phyloP scores from a whole-genome alignment of 2,888 invertebrate species.

The Maniola hyperantus region DNA sequence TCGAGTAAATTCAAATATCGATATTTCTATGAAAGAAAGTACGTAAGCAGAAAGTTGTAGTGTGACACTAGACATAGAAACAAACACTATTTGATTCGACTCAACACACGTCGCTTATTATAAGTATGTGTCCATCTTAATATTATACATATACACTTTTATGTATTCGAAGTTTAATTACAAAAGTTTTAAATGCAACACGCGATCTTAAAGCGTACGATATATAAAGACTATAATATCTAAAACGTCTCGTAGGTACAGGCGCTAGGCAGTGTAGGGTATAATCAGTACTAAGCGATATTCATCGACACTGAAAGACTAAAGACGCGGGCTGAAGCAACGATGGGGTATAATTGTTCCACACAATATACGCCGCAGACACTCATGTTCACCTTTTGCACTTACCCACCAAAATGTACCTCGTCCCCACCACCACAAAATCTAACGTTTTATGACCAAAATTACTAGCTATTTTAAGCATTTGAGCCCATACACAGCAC shows the following conservation, averaged over 20 bases:
- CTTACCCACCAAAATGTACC: background rate
- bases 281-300: constrained; percentile 31
- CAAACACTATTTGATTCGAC: background rate
- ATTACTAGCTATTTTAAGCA: constrained; percentile 29
- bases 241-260: constrained; percentile 31
- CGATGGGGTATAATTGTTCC: constrained; percentile 24
- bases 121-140: background rate
- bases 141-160: constrained; percentile 21
- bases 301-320: constrained; percentile 30
- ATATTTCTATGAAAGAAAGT: too few relatives aligned
- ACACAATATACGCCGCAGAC: constrained; percentile 20
- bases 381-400: constrained; percentile 15
- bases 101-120: background rate
- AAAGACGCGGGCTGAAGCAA: constrained; percentile 30
- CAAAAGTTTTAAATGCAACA: constrained; percentile 40
- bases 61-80: background rate
- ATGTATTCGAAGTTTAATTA: constrained; percentile 22
- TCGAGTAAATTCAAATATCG: too few relatives aligned
- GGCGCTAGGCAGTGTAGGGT: constrained; percentile 41
- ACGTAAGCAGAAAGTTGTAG: background rate
- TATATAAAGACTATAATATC: constrained; percentile 32
- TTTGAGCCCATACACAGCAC: constrained; percentile 32
- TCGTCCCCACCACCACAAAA: constrained; percentile 23
- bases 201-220: constrained; percentile 36
- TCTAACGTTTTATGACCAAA: constrained; percentile 2